phyloP scores from a whole-genome alignment of 2,888 invertebrate genomes.

The Syrphus vitripennis region DNA sequence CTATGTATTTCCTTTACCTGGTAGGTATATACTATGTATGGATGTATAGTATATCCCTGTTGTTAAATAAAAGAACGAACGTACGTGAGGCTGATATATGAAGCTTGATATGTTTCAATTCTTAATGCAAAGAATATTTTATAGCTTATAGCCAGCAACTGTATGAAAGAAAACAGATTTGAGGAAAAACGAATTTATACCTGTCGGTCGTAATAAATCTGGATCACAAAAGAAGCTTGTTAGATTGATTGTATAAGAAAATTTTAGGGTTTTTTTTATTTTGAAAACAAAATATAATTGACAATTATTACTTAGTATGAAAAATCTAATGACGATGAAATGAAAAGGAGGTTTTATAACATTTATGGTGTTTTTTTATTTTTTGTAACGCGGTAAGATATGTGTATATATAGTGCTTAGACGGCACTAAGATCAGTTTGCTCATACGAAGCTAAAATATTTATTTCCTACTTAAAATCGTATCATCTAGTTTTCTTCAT shows the following conservation, averaged over 20 bases:
- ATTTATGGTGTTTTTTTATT: no score
- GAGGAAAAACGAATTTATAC: background rate
- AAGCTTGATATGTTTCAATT: background rate
- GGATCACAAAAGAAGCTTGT: background rate
- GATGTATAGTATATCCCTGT: background rate
- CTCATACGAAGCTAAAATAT: no score
- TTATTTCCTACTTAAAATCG: no score
- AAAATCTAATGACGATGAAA: no score
- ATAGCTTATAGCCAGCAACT: background rate
- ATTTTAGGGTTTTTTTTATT: background rate
- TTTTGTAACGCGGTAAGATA: no score
- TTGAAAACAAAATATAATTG: background rate
- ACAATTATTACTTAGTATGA: background rate
- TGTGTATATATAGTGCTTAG: no score
- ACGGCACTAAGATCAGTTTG: no score
- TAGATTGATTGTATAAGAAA: background rate
- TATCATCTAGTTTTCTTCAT: no score
- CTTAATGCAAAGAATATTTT: background rate
- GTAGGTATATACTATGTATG: no score
- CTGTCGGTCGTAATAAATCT: slow-evolving; percentile 2
- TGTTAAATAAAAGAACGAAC: background rate
- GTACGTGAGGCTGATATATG: background rate
- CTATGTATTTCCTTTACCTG: no score
- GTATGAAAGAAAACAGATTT: background rate
- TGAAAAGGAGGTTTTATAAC: no score